Percentiles rank a stretch among this genome's conserved stretches.
Conservation (phyloP, 2,797 vertebrate species). For the Echeneis naucrates region DNA sequence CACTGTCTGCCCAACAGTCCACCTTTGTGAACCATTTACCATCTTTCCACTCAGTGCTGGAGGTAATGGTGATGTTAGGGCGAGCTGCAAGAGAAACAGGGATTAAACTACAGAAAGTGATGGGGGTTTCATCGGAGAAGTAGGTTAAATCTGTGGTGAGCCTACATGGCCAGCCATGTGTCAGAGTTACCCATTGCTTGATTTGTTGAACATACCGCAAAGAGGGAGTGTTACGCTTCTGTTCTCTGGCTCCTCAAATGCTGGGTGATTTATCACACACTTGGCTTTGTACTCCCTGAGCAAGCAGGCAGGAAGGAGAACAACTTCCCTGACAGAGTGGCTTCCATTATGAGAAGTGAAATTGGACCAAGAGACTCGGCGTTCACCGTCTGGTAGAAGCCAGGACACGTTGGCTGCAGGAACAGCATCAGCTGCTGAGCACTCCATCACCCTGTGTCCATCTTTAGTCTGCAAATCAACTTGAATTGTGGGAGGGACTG, state of each 20-base stretch:
- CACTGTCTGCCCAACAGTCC: conserved; percentile 72
- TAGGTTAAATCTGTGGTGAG: conserved; percentile 15
- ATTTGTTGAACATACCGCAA: conserved; percentile 79
- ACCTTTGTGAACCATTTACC: conserved; percentile 57
- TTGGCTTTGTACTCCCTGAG: conserved; percentile 65
- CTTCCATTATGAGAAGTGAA: conserved; percentile 77
- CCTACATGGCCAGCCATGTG: conserved; percentile 25
- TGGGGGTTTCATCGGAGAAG: conserved; percentile 2
- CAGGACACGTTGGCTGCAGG: conserved; percentile 82
- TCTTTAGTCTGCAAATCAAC: conserved; percentile 60
- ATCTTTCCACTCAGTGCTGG: conserved; percentile 62
- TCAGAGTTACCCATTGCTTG: conserved; percentile 42
- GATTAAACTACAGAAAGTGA: conserved; percentile 39
- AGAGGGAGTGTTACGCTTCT: conserved; percentile 72
- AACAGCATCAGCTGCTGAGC: conserved; percentile 74
- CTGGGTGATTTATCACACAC: conserved; percentile 81
- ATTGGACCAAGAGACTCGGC: conserved; percentile 67
- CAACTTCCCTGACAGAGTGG: conserved; percentile 73
- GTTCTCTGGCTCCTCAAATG: conserved; percentile 68
- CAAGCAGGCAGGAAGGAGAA: conserved; percentile 77
- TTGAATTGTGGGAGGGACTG: conserved; percentile 73
- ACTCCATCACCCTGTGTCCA: conserved; percentile 73
- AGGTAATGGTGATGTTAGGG: conserved; percentile 68
- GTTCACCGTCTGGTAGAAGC: conserved; percentile 76
- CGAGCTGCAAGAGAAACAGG: conserved; percentile 64